Conservation (phyloP, 2,888 invertebrate species). For the Dichetophora obliterata region DNA sequence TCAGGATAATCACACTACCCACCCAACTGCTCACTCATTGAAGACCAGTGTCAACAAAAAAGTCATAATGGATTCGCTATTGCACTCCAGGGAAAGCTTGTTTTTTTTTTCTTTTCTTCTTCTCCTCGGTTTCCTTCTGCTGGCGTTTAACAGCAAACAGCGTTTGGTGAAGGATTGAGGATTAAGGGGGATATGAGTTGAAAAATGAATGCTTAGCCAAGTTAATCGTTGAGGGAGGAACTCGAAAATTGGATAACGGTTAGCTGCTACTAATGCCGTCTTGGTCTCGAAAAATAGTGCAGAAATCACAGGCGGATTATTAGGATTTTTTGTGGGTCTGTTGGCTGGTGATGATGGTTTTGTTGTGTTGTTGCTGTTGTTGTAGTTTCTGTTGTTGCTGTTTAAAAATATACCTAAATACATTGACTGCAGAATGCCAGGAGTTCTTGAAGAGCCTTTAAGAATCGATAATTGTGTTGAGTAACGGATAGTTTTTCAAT, state of each 20-base stretch:
- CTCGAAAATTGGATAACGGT: not conserved
- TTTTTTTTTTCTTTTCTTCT: slow-evolving; percentile 3
- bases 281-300: not conserved
- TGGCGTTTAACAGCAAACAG: not conserved
- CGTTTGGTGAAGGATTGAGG: not conserved
- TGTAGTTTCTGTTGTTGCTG: not conserved
- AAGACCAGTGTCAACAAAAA: slow-evolving; percentile 25
- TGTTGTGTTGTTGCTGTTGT: not conserved
- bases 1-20: not conserved
- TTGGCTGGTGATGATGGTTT: not conserved
- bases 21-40: not conserved
- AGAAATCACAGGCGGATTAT: slow-evolving; percentile 12
- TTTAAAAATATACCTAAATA: not conserved
- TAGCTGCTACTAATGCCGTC: not conserved
- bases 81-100: slow-evolving; percentile 36
- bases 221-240: not conserved
- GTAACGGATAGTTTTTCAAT: not conserved
- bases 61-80: slow-evolving; percentile 45
- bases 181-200: not conserved
- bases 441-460: not conserved
- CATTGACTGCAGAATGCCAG: not conserved
- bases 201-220: not conserved
- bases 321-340: not conserved
- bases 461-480: not conserved
- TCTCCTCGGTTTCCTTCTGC: not conserved